phyloP scores from a whole-genome alignment of 2,113 vertebrate species.

The Hiodon alosoides region DNA sequence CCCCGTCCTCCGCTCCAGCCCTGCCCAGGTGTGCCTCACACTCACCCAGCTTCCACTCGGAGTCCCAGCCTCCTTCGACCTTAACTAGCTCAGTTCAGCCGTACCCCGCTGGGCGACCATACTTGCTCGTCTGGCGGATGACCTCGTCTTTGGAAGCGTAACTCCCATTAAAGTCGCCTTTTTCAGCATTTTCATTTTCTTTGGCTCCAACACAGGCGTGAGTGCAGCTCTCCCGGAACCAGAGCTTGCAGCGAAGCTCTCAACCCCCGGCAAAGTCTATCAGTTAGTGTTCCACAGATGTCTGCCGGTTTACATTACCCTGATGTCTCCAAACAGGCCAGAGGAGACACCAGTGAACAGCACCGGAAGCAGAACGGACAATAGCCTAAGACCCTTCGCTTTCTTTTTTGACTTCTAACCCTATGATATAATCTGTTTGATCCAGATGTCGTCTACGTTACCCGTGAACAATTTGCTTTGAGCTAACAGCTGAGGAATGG shows the following conservation, averaged over 20 bases:
- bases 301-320: background rate
- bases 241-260: background rate
- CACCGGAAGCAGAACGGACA: background rate
- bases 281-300: background rate
- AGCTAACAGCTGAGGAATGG: background rate
- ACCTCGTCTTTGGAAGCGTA: background rate
- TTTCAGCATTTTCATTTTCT: constrained; percentile 4
- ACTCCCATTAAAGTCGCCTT: constrained; percentile 1
- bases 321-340: background rate
- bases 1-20: background rate
- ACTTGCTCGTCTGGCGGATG: background rate
- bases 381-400: background rate
- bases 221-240: background rate
- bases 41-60: background rate
- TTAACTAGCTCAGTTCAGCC: background rate
- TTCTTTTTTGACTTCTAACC: background rate
- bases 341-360: no score
- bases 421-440: background rate
- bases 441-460: constrained; percentile 3
- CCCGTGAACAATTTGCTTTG: constrained; percentile 12
- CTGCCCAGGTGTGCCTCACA: background rate
- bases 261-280: background rate
- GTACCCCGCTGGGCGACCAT: background rate
- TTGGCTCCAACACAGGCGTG: constrained; percentile 4
- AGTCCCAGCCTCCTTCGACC: background rate